Evolutionary conservation across 2,113 vertebrate genomes (phyloP).

Genomic region (Tapirus terrestris): DNA sequence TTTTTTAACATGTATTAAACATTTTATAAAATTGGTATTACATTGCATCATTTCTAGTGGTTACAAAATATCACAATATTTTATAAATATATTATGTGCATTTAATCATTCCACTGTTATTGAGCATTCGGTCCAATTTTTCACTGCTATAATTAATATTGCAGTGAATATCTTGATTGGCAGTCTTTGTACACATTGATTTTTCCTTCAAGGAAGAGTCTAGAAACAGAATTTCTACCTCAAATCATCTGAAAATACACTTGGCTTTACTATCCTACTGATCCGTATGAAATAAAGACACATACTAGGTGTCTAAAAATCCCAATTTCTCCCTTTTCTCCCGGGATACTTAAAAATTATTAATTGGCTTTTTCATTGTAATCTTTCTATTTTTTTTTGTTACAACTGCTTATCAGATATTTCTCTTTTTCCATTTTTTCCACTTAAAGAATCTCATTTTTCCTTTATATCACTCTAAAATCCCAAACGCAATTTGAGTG

Average conservation of each 20-base stretch:
- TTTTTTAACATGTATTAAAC: not conserved
- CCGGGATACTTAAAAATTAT: not conserved
- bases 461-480: not conserved
- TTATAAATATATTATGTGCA: not conserved
- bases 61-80: not conserved
- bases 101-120: not conserved
- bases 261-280: not conserved
- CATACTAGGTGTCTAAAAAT: not conserved
- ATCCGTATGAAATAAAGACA: not conserved
- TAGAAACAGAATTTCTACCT: constrained; percentile 11
- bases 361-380: not conserved
- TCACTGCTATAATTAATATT: not conserved
- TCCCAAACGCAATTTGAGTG: not conserved
- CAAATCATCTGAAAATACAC: not conserved
- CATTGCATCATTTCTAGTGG: not conserved
- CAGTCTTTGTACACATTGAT: not conserved
- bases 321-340: not conserved
- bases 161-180: not conserved
- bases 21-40: not conserved
- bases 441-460: not conserved
- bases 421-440: constrained; percentile 11
- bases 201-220: constrained; percentile 1
- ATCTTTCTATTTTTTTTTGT: not conserved
- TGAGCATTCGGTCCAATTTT: not conserved
- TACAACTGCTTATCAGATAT: not conserved